Evolutionary conservation across 2,888 invertebrate species (phyloP), one percentile per base, ranked within the genome.

Genomic region (Teinopalpus imperialis): DNA sequence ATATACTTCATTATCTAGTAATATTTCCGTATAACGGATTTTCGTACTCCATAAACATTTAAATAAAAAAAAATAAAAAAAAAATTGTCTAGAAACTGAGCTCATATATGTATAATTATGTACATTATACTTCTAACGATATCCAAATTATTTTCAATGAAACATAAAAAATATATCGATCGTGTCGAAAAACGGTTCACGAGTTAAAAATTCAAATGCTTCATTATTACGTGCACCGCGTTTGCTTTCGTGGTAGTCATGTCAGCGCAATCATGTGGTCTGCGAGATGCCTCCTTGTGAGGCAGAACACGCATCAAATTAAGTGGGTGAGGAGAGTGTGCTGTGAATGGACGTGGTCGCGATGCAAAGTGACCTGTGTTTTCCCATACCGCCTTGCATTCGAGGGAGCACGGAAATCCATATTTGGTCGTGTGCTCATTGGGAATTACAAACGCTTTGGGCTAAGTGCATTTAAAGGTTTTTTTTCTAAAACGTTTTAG

Each of bases 271-370:
- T 43, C 43, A 43, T 36, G 23, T 43, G 29, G 35, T 30, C 27
- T 16, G 9, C 26, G 23, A 35, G 43, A 32, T 42, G 35, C 16
- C 30, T 30, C 16, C 43, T 36, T 43, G 43, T 36, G 30, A 43
- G 16, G 23, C 36, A 12, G 16, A 24, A 36, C 43, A 43, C 43
- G 43, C 23, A 36, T 43, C 43, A 43, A 27, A 36, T 43, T 43
- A 36, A 43, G 36, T 43, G 36, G 43, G 43, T 43, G 43, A 43
- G 43, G 43, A 36, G 43, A 43, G 36, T 36, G 42, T 27, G 35
- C 26, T 34, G 23, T 24, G 36, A 23, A 35, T 29, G 30, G 10
- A 43, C 43, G 30, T 43, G 43, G 27, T 20, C 12, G n/a, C 10
- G 35, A 35, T 43, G 43, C 43, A 43, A 43, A 36, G 9, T 41